A percentile compares a stretch with the other conserved stretches of the same genome.
phyloP scores from a whole-genome alignment of 2,888 invertebrate species.

The Myathropa florea region DNA sequence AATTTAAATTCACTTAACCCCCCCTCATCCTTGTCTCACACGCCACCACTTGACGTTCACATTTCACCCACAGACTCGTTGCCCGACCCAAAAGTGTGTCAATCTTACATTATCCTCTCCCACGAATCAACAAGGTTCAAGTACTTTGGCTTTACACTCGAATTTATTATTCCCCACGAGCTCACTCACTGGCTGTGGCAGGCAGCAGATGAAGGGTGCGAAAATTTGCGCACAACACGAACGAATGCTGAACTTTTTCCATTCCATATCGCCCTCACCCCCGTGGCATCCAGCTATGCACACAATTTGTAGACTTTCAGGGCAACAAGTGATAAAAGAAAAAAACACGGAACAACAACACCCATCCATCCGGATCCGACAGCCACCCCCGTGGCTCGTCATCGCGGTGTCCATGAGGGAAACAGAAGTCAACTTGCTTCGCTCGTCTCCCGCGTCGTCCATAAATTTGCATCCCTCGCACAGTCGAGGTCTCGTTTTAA shows the following conservation, averaged over 20 bases:
- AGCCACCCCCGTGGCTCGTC: background rate
- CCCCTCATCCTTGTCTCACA: background rate
- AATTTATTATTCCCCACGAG: slow-evolving; percentile 20
- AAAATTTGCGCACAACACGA: slow-evolving; percentile 34
- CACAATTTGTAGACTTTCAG: slow-evolving; percentile 37
- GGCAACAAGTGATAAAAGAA: slow-evolving; percentile 39
- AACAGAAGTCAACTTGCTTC: slow-evolving; percentile 11
- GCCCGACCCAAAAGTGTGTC: slow-evolving; percentile 7
- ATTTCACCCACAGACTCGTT: slow-evolving; percentile 1
- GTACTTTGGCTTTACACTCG: slow-evolving; percentile 6
- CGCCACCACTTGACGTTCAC: background rate
- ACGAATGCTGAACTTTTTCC: slow-evolving; percentile 12
- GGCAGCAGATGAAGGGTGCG: slow-evolving; percentile 18
- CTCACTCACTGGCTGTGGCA: background rate
- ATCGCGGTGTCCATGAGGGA: background rate
- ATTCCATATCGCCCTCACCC: background rate
- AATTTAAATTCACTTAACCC: background rate
- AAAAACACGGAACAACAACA: background rate
- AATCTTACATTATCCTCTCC: slow-evolving; percentile 12
- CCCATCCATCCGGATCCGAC: background rate
- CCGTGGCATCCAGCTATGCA: slow-evolving; percentile 8
- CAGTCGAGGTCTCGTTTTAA: slow-evolving; percentile 12
- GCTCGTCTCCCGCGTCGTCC: background rate
- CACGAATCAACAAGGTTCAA: slow-evolving; percentile 1
- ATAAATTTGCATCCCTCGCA: slow-evolving; percentile 26